These are phyloP conservation scores for Poeciliopsis paucimaculata DNA, from an alignment of 2,797 vertebrate genomes.

Conservation along the genomic window DNA sequence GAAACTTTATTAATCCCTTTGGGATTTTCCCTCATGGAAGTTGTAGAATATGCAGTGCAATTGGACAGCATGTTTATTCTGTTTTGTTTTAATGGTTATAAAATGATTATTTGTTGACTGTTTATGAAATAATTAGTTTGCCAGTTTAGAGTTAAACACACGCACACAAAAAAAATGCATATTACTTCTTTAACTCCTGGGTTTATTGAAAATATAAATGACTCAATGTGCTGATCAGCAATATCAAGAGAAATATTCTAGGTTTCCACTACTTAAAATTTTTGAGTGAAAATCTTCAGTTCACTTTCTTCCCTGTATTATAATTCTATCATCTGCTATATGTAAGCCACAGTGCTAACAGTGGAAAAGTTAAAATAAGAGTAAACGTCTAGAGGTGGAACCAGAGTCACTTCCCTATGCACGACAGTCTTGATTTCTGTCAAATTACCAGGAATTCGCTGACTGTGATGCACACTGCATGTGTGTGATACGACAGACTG, in stretches of 20 bases:
- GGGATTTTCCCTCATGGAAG: no score
- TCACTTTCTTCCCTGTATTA: neutral
- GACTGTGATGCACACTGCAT: conserved; percentile 31
- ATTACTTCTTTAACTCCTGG: neutral
- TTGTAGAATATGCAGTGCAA: no score
- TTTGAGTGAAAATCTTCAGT: neutral
- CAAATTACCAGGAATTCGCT: conserved; percentile 44
- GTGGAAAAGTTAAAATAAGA: conserved; percentile 16
- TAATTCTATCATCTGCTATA: neutral
- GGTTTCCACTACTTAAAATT: neutral
- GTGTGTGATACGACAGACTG: conserved; percentile 42
- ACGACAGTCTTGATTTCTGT: conserved; percentile 46
- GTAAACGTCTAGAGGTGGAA: conserved; percentile 35
- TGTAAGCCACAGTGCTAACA: conserved; percentile 3
- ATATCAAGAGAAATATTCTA: neutral
- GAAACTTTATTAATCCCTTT: no score
- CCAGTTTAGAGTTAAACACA: neutral
- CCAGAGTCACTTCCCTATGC: conserved; percentile 23
- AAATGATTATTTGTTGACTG: no score
- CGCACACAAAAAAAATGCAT: neutral
- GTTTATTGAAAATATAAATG: neutral
- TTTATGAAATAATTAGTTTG: no score
- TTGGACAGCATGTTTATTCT: neutral
- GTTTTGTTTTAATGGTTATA: neutral
- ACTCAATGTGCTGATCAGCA: neutral